Evolutionary conservation across 2,797 vertebrate genomes (phyloP).

Genomic region (Diglossa cyanea): DNA sequence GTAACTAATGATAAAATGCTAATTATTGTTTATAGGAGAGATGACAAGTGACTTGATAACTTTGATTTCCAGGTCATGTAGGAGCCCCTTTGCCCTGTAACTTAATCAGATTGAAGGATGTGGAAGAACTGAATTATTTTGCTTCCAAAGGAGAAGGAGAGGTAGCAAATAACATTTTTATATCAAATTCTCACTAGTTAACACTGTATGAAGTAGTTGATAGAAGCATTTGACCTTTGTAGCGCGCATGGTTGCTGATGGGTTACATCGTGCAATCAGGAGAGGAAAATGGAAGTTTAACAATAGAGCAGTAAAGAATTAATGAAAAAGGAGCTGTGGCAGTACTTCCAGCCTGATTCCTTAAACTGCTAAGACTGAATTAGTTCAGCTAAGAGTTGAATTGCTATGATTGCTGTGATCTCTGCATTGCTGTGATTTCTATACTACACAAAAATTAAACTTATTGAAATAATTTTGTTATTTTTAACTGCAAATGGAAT

Average conservation of each 20-base stretch:
- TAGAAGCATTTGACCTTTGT: background rate
- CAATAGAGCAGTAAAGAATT: background rate
- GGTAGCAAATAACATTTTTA: constrained; percentile 72
- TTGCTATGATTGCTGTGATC: background rate
- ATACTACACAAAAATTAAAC: background rate
- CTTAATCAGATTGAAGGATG: constrained; percentile 92
- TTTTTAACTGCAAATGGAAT: background rate
- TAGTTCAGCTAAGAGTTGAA: background rate
- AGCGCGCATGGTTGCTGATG: background rate
- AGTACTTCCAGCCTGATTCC: background rate
- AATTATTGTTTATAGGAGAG: background rate
- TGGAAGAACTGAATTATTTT: constrained; percentile 96
- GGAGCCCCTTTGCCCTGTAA: constrained; percentile 96
- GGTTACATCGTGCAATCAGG: background rate
- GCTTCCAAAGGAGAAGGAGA: constrained; percentile 93
- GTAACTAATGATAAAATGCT: background rate
- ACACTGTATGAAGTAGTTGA: background rate
- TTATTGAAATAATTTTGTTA: background rate
- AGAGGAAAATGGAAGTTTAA: background rate
- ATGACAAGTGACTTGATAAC: constrained; percentile 20
- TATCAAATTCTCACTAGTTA: background rate
- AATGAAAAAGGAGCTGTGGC: background rate
- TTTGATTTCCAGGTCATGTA: constrained; percentile 87
- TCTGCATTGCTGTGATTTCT: background rate
- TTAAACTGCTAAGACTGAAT: background rate